Evolutionary conservation across 2,888 invertebrate genomes (phyloP), one percentile per base, ranked within the genome.

Genomic region (Rhamphomyia laevipes): DNA sequence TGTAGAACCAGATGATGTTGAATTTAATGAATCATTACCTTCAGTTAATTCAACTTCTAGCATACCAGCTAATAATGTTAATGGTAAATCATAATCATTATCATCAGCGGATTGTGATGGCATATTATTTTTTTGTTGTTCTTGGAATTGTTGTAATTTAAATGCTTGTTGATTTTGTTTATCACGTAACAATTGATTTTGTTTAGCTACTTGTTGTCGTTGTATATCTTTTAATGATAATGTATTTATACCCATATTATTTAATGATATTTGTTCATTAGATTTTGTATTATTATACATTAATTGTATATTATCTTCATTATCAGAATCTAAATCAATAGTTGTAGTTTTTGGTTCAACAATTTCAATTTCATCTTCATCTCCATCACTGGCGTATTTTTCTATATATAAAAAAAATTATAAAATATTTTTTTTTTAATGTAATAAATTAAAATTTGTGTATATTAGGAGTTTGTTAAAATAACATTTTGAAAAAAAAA

Each of bases 301-400:
- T 2, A 45, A 37, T 6, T 16, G 2, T 9, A 50, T 53, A 11
- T 64, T 62, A 10, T 69, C 68, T 17, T 69, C 70, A 49, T 66
- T 64, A 47, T 70, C 71, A 1, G 70, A 70, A 54, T 69, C 68
- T 13, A 70, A 59, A 31, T 63, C 67, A 31, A 70, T 70, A 3
- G 65, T 63, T 49, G 68, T 68, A 0, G 68, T 68, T 56, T 68
- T 63, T 3, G 69, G 67, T 51, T 71, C 71, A 27, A 71, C 68
- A 55, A 71, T 70, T 54, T 67, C 64, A 12, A 70, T 64, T 55
- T 71, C 70, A 47, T 70, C 71, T 47, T 68, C 70, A 47, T 69
- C 70, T 47, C 63, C 66, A 45, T 68, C 68, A 51, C 64, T 68
- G 30, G 66, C 67, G 60, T 69, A 65, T 59, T 70, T 69, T 17